phyloP scores from a whole-genome alignment of 2,797 vertebrate species.

The Microctenopoma steveboyesi region DNA sequence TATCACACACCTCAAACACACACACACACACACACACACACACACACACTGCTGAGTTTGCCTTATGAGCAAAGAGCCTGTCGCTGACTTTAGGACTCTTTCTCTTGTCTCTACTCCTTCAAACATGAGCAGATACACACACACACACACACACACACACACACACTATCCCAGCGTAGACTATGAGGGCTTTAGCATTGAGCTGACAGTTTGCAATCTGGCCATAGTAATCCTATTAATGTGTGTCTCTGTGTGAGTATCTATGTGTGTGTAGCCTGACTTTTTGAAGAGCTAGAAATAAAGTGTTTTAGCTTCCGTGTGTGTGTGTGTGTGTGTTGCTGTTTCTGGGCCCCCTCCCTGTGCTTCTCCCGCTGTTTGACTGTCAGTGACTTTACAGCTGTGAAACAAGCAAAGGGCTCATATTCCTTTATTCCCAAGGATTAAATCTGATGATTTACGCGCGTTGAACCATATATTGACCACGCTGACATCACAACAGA shows the following conservation, averaged over 20 bases:
- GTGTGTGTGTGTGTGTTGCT: constrained; percentile 8
- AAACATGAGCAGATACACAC: constrained; percentile 22
- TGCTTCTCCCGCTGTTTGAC: constrained; percentile 37
- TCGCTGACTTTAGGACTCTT: constrained; percentile 59
- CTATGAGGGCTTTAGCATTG: constrained; percentile 71
- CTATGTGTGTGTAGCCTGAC: constrained; percentile 13
- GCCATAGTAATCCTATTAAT: constrained; percentile 79
- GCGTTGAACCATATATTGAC: constrained; percentile 1
- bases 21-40: constrained; percentile 21
- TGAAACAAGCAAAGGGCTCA: constrained; percentile 44
- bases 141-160: constrained; percentile 34
- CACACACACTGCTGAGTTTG: constrained; percentile 51
- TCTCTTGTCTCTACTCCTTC: constrained; percentile 48
- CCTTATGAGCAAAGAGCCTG: constrained; percentile 55
- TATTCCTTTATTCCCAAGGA: constrained; percentile 45
- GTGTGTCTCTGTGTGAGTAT: constrained; percentile 41
- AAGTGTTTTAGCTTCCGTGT: constrained; percentile 1
- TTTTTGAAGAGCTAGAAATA: constrained; percentile 15
- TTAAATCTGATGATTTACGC: constrained; percentile 50
- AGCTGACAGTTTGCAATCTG: constrained; percentile 81
- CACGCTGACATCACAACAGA: constrained; percentile 30
- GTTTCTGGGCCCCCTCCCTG: constrained; percentile 30
- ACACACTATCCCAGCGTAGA: constrained; percentile 40
- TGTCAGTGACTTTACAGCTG: constrained; percentile 43
- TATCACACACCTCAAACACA: constrained; percentile 53